Conservation (phyloP, 2,113 vertebrate species). For the Corydoras maculifer region DNA sequence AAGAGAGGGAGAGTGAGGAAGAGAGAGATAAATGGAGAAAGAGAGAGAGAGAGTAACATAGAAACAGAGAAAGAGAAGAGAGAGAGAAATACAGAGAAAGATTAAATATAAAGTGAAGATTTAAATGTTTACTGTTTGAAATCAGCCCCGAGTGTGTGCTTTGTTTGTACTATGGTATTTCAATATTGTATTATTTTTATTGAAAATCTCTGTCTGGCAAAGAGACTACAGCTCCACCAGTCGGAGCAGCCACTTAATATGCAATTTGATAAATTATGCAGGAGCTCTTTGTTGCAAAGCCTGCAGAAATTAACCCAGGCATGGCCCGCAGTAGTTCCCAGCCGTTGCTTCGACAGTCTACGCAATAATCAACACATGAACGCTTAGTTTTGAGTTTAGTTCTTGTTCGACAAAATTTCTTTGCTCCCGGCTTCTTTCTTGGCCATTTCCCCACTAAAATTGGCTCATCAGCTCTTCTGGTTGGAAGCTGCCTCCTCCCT, state of each 20-base stretch:
- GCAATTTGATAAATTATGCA: constrained; percentile 48
- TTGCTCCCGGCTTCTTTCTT: constrained; percentile 40
- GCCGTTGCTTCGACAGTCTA: constrained; percentile 22
- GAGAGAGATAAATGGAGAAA: constrained; percentile 23
- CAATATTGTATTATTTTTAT: constrained; percentile 15
- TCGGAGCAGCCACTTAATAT: constrained; percentile 40
- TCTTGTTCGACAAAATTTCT: constrained; percentile 36
- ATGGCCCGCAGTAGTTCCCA: constrained; percentile 30
- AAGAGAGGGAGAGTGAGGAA: not conserved
- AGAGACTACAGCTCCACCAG: constrained; percentile 31
- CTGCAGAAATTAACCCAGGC: constrained; percentile 35
- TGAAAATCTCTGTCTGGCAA: constrained; percentile 32
- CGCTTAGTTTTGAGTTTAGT: constrained; percentile 33
- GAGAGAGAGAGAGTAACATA: constrained; percentile 21
- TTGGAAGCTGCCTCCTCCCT: constrained; percentile 63
- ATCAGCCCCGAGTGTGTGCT: constrained; percentile 23
- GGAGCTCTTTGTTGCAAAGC: constrained; percentile 47
- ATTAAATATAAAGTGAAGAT: constrained; percentile 45
- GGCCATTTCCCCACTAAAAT: constrained; percentile 48
- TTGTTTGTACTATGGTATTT: constrained; percentile 20
- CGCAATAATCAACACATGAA: constrained; percentile 15
- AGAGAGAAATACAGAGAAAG: constrained; percentile 21
- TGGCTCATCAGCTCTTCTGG: constrained; percentile 65
- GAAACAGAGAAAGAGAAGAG: constrained; percentile 16
- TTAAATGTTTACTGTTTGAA: constrained; percentile 34